Percentiles rank a stretch among this genome's conserved stretches.
phyloP scores from a whole-genome alignment of 2,797 vertebrate species.

The Pangasius krempfi region DNA sequence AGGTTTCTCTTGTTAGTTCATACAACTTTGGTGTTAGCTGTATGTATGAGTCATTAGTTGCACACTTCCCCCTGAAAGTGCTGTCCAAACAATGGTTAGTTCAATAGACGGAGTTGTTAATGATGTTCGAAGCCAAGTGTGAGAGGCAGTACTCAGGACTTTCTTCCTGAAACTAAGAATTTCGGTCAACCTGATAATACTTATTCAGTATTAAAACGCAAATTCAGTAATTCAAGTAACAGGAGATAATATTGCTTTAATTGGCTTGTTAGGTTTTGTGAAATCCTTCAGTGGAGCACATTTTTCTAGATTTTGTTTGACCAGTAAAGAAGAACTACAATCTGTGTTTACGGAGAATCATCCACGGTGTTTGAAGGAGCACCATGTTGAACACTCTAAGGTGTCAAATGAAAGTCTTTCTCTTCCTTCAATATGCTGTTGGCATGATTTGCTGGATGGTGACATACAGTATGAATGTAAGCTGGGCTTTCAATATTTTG shows the following conservation, averaged over 20 bases:
- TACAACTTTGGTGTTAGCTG: no score
- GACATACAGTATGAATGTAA: not conserved
- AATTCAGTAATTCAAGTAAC: slow-evolving; percentile 47
- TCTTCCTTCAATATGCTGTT: not conserved
- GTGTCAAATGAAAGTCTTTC: not conserved
- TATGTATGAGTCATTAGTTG: no score
- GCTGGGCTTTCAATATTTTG: not conserved
- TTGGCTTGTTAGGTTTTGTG: slow-evolving; percentile 19
- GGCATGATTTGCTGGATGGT: not conserved
- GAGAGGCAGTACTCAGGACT: no score
- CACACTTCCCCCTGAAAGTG: no score
- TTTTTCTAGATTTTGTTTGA: slow-evolving; percentile 5
- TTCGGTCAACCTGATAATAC: not conserved
- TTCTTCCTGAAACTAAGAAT: not conserved
- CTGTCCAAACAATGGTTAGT: no score
- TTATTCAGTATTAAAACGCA: no score
- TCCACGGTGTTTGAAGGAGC: not conserved
- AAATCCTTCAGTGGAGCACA: not conserved
- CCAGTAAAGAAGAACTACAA: not conserved
- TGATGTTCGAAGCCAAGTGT: no score
- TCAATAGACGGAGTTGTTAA: no score
- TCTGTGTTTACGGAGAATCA: not conserved
- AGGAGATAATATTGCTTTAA: slow-evolving; percentile 45
- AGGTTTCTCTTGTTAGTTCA: no score
- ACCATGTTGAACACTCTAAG: not conserved